Evolutionary conservation across 2,888 invertebrate species (phyloP).

Genomic region (Chrysomela aeneicollis): DNA sequence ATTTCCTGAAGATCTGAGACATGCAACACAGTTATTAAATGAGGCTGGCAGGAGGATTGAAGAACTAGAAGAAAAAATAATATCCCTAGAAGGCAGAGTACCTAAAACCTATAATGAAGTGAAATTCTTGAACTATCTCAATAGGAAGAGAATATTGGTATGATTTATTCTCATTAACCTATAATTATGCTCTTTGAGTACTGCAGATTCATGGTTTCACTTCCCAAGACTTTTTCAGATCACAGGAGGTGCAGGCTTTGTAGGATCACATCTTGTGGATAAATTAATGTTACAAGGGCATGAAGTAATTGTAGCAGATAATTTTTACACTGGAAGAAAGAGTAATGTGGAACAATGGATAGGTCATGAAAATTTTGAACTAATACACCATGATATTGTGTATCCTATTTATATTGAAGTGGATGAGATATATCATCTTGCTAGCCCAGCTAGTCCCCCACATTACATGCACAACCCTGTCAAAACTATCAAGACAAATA

Average conservation of each 20-base stretch:
- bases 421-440: slow-evolving; percentile 97
- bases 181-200: slow-evolving; percentile 16
- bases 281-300: slow-evolving; percentile 94
- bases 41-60: slow-evolving; percentile 72
- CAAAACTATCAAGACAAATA: slow-evolving; percentile 99
- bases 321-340: slow-evolving; percentile 97
- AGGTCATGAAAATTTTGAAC: slow-evolving; percentile 98
- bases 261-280: slow-evolving; percentile 98
- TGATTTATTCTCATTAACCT: slow-evolving; percentile 31
- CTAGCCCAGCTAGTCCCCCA: slow-evolving; percentile 98
- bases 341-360: slow-evolving; percentile 99
- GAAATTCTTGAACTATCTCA: slow-evolving; percentile 89
- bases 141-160: slow-evolving; percentile 91
- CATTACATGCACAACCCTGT: slow-evolving; percentile 99
- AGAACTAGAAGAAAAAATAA: slow-evolving; percentile 76
- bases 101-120: slow-evolving; percentile 91
- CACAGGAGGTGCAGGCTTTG: slow-evolving; percentile 97
- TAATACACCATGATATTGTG: slow-evolving; percentile 98
- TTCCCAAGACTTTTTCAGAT: slow-evolving; percentile 65
- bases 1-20: slow-evolving; percentile 47
- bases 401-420: slow-evolving; percentile 98
- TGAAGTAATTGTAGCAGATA: slow-evolving; percentile 96
- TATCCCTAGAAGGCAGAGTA: slow-evolving; percentile 74
- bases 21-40: slow-evolving; percentile 57
- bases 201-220: background rate